Conservation (phyloP, 2,888 invertebrate genomes). For the Aricia artaxerxes region DNA sequence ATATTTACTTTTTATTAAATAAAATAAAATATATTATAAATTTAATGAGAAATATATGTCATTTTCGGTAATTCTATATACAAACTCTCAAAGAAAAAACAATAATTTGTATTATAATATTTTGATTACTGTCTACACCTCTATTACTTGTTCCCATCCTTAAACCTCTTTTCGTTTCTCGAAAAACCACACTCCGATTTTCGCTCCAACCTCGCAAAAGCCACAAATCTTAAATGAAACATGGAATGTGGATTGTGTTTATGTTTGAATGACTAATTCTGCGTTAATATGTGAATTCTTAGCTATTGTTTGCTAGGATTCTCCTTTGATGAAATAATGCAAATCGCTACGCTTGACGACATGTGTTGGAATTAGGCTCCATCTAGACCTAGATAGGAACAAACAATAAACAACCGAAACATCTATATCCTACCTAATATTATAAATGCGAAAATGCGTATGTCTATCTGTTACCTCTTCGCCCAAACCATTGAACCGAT, state of each 20-base stretch:
- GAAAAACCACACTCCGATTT: background rate
- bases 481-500: no score
- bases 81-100: no score
- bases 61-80: no score
- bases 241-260: background rate
- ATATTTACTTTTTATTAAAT: no score
- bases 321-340: conserved; percentile 18
- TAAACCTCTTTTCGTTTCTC: background rate
- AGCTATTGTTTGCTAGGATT: background rate
- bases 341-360: background rate
- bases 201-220: background rate
- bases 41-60: no score
- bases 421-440: no score
- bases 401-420: background rate
- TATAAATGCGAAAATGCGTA: no score
- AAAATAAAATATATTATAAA: no score
- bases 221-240: background rate
- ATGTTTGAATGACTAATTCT: background rate
- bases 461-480: no score
- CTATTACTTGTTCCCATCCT: background rate
- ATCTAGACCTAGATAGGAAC: background rate
- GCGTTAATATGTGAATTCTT: background rate
- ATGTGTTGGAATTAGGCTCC: background rate
- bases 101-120: no score
- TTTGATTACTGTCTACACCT: no score